phyloP scores from a whole-genome alignment of 1,140 invertebrate species.

The Nebria ingens region DNA sequence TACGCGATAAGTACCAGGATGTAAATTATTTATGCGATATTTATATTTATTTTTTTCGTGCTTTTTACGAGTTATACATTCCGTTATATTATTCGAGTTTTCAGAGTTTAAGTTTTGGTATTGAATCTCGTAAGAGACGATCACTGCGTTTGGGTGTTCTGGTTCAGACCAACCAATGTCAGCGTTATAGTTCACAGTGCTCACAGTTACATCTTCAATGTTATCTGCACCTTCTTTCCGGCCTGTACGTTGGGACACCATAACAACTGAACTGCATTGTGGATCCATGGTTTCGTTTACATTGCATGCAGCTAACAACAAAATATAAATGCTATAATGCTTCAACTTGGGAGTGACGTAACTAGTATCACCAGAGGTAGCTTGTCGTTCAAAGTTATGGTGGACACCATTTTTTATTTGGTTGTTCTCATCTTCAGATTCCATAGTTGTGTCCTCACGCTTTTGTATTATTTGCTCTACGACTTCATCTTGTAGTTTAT shows the following conservation, averaged over 20 bases:
- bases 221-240: conserved; percentile 30
- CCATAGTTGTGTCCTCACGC: not conserved
- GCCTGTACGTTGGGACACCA: conserved; percentile 30
- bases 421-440: not conserved
- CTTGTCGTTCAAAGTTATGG: not conserved
- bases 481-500: not conserved
- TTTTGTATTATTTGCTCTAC: not conserved
- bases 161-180: conserved; percentile 49
- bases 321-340: conserved; percentile 39
- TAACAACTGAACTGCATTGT: conserved; percentile 26
- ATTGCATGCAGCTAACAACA: conserved; percentile 42
- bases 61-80: conserved; percentile 36
- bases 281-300: conserved; percentile 21
- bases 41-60: conserved; percentile 22
- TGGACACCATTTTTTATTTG: not conserved
- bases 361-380: conserved; percentile 19
- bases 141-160: conserved; percentile 47
- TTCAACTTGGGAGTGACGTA: conserved; percentile 31
- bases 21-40: conserved; percentile 33
- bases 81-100: conserved; percentile 14
- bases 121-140: conserved; percentile 48
- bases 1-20: conserved; percentile 53
- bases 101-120: conserved; percentile 35
- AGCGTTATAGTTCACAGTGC: conserved; percentile 30
- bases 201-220: conserved; percentile 23